These are phyloP conservation scores for Poecile atricapillus DNA, from an alignment of 2,113 vertebrate genomes.

Conservation along the genomic window DNA sequence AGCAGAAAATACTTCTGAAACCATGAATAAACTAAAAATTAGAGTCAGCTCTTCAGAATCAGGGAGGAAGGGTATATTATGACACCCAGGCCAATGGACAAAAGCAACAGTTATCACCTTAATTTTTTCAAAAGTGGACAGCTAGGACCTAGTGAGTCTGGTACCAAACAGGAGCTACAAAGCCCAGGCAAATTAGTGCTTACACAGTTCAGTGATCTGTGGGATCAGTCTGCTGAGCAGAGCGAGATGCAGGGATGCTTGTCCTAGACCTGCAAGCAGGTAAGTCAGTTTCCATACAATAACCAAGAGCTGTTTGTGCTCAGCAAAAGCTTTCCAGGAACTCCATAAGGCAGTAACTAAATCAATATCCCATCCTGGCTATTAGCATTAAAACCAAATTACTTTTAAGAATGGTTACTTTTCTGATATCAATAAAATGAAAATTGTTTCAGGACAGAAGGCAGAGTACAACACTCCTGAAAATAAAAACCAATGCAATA, in stretches of 20 bases:
- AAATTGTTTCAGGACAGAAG: neutral
- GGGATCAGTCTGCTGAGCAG: neutral
- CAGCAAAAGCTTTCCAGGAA: neutral
- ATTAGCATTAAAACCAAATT: neutral
- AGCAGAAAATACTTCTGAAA: neutral
- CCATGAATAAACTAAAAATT: neutral
- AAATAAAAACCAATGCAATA: neutral
- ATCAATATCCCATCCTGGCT: neutral
- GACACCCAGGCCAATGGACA: neutral
- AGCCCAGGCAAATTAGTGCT: neutral
- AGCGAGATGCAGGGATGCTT: neutral
- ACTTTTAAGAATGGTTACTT: neutral
- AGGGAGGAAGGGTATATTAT: neutral
- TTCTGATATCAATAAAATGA: neutral
- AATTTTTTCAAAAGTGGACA: neutral
- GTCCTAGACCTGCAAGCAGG: neutral
- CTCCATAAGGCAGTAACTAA: neutral
- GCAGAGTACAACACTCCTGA: neutral
- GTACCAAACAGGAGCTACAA: neutral
- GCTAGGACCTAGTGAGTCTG: neutral
- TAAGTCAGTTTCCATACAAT: neutral
- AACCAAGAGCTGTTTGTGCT: neutral
- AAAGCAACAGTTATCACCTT: neutral
- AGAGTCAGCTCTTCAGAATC: neutral
- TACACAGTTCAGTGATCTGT: neutral